Percentiles rank a stretch among this genome's conserved stretches.
Evolutionary conservation across 2,113 vertebrate species (phyloP).

Genomic region (Brachypteracias leptosomus): DNA sequence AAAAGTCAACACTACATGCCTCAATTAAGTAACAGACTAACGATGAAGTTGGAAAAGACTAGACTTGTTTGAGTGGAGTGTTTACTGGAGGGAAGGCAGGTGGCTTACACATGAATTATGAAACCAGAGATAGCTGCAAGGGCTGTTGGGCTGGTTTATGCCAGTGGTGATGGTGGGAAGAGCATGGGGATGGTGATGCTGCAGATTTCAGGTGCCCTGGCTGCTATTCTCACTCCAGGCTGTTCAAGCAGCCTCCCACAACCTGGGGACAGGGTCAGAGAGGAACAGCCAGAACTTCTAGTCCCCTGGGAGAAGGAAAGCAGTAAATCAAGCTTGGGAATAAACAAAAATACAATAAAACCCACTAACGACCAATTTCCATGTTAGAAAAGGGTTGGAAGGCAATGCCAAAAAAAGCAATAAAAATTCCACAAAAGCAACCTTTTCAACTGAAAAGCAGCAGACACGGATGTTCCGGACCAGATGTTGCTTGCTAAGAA

Average conservation of each 20-base stretch:
- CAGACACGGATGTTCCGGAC: neutral
- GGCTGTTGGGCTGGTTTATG: neutral
- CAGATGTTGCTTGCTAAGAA: conserved; percentile 37
- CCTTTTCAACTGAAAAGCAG: conserved; percentile 20
- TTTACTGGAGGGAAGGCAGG: neutral
- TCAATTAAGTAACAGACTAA: conserved; percentile 3
- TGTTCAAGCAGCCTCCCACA: neutral
- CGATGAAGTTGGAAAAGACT: neutral
- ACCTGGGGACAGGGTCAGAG: neutral
- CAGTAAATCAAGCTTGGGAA: neutral
- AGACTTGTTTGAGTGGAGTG: neutral
- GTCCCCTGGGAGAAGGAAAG: neutral
- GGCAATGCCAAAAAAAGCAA: conserved; percentile 23
- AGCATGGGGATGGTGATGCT: neutral
- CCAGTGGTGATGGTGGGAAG: neutral
- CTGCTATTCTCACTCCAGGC: neutral
- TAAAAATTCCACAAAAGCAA: conserved; percentile 59
- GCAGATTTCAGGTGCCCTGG: neutral
- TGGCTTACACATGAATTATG: neutral
- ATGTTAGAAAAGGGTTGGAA: neutral
- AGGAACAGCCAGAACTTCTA: neutral
- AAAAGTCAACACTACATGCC: neutral
- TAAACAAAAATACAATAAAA: conserved; percentile 18
- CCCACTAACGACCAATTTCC: conserved; percentile 28
- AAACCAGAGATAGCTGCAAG: neutral